Percentiles rank a stretch among this genome's conserved stretches.
Evolutionary conservation across 2,797 vertebrate genomes (phyloP).

Genomic region (Ateles fusciceps): DNA sequence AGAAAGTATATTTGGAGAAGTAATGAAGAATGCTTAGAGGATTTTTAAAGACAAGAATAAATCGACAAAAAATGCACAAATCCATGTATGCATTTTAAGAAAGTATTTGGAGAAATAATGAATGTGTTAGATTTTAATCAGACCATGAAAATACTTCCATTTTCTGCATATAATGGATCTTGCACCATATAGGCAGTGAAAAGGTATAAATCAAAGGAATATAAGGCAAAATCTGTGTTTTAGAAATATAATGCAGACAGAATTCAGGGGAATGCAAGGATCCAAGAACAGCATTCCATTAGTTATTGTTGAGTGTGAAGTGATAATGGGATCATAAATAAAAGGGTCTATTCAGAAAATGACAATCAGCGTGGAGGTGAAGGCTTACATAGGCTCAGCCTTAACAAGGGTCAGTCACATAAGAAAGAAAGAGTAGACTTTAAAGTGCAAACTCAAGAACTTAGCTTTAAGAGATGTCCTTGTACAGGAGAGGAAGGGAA

Average conservation of each 20-base stretch:
- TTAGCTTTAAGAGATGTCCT: neutral
- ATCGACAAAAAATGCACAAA: neutral
- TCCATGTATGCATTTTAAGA: neutral
- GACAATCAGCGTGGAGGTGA: neutral
- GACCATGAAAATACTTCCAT: neutral
- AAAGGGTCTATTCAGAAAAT: neutral
- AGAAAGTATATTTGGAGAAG: neutral
- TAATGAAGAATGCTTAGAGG: neutral
- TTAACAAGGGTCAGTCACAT: neutral
- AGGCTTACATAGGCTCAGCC: neutral
- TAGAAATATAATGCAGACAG: neutral
- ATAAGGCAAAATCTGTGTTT: neutral
- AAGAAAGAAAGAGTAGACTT: neutral
- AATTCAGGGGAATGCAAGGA: neutral
- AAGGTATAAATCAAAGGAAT: neutral
- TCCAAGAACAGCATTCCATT: neutral
- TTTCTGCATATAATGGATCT: neutral
- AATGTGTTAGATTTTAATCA: neutral
- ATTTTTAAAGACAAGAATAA: neutral
- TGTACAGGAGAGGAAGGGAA: neutral
- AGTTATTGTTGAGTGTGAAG: neutral
- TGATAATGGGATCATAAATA: neutral
- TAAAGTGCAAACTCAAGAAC: neutral
- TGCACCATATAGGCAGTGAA: neutral
- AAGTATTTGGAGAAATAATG: neutral